Evolutionary conservation across 2,797 vertebrate genomes (phyloP).

Genomic region (Oryzias dopingdopingensis): DNA sequence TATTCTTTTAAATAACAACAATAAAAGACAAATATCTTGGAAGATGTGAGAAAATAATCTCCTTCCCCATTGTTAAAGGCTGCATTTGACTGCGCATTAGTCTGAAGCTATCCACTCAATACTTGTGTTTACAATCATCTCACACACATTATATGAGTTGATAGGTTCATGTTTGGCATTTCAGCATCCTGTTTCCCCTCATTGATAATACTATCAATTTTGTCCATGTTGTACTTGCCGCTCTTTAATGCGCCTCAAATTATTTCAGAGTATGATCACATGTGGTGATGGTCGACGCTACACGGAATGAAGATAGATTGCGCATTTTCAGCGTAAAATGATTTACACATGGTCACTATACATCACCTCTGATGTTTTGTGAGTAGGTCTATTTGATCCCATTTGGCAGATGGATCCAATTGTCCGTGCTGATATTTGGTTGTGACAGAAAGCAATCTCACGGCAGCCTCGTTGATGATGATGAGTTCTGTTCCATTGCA

Average conservation of each 20-base stretch:
- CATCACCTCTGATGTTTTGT: slow-evolving; percentile 66
- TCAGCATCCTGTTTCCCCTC: slow-evolving; percentile 9
- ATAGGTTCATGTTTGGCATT: slow-evolving; percentile 50
- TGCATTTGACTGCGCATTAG: slow-evolving; percentile 27
- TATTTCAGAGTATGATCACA: slow-evolving; percentile 36
- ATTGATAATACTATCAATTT: slow-evolving; percentile 26
- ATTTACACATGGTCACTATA: slow-evolving; percentile 68
- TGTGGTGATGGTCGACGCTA: slow-evolving; percentile 29
- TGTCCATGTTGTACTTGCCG: slow-evolving; percentile 31
- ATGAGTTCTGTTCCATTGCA: slow-evolving; percentile 78
- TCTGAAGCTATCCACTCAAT: slow-evolving; percentile 14
- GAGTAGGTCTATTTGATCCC: slow-evolving; percentile 73
- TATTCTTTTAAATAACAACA: slow-evolving; percentile 68
- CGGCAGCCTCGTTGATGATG: slow-evolving; percentile 75
- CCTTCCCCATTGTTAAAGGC: slow-evolving; percentile 17
- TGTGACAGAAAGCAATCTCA: slow-evolving; percentile 75
- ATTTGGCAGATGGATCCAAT: slow-evolving; percentile 77
- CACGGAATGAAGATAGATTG: slow-evolving; percentile 60
- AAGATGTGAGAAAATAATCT: slow-evolving; percentile 29
- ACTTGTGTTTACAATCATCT: slow-evolving; percentile 43
- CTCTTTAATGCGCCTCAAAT: slow-evolving; percentile 42
- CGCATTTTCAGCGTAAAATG: slow-evolving; percentile 55
- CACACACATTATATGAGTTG: slow-evolving; percentile 43
- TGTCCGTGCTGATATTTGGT: slow-evolving; percentile 67
- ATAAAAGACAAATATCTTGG: slow-evolving; percentile 47